These are phyloP conservation scores for Nannobrachium achirus DNA, from an alignment of 2,113 vertebrate genomes.

Conservation along the genomic window DNA sequence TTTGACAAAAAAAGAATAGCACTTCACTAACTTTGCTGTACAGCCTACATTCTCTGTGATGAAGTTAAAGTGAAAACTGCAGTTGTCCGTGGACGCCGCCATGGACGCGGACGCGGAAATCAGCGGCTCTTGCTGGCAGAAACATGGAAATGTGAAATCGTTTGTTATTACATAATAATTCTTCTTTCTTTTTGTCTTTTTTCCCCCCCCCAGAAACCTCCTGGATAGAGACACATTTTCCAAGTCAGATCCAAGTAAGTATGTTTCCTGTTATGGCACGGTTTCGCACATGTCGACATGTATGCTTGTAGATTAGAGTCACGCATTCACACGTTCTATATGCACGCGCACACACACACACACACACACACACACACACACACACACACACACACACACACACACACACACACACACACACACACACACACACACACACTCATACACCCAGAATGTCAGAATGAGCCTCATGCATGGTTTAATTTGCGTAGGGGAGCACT, in stretches of 20 bases:
- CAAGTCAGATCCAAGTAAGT: constrained; percentile 94
- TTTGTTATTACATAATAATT: constrained; percentile 16
- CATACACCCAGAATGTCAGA: too few species aligned
- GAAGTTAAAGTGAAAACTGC: not conserved
- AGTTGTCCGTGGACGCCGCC: too few species aligned
- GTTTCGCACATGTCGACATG: too few species aligned
- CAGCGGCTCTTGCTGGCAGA: too few species aligned
- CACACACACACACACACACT: constrained; percentile 11
- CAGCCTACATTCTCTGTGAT: too few species aligned
- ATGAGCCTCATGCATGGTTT: too few species aligned
- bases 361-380: not conserved
- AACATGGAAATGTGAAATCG: too few species aligned
- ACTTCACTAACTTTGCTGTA: too few species aligned
- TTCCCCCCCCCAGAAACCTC: constrained; percentile 81
- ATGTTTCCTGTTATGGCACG: not conserved
- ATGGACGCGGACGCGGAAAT: too few species aligned
- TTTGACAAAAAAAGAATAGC: too few species aligned
- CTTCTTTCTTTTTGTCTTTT: constrained; percentile 29
- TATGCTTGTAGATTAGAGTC: not conserved
- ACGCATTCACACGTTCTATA: not conserved
- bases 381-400: not conserved
- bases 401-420: not conserved
- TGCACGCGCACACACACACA: constrained; percentile 4
- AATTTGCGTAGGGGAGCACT: too few species aligned
- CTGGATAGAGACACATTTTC: constrained; percentile 97